A percentile compares a stretch with the other conserved stretches of the same genome.
These are phyloP conservation scores for Ceratitis capitata DNA, from an alignment of 1,140 invertebrate species.

Conservation along the genomic window DNA sequence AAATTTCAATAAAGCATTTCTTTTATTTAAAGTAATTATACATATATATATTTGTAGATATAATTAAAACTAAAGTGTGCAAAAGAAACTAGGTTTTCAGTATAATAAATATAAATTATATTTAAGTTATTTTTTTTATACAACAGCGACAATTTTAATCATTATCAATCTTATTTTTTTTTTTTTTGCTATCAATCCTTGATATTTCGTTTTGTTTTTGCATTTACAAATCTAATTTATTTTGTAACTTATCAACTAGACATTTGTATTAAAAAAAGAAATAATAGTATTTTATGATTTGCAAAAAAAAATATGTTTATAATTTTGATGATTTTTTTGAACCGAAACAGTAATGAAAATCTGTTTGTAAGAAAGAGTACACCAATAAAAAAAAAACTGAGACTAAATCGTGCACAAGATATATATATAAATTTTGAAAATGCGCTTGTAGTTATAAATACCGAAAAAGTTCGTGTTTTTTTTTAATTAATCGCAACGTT, in stretches of 20 bases:
- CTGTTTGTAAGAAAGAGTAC: not conserved
- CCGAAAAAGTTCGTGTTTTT: not conserved
- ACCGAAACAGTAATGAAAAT: not conserved
- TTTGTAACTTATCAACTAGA: not conserved
- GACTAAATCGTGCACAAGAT: not conserved
- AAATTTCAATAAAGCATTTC: slow-evolving; percentile 23
- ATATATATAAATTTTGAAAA: not conserved
- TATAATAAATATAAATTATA: slow-evolving; percentile 12
- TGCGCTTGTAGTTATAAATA: not conserved
- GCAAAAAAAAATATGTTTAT: slow-evolving; percentile 1
- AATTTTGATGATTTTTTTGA: slow-evolving; percentile 2
- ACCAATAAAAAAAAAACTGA: not conserved
- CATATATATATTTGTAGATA: not conserved
- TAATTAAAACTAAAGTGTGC: slow-evolving; percentile 12
- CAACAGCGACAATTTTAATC: slow-evolving; percentile 25
- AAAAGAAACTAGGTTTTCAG: not conserved
- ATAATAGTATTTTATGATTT: not conserved
- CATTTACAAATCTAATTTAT: not conserved
- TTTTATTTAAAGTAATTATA: slow-evolving; percentile 12
- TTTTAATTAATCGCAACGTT: not conserved
- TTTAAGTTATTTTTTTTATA: slow-evolving; percentile 14
- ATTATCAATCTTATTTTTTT: not conserved
- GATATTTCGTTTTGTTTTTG: not conserved
- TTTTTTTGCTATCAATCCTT: not conserved
- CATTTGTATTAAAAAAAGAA: too few species aligned